phyloP scores from a whole-genome alignment of 1,140 invertebrate genomes.

The Lethrus apterus region DNA sequence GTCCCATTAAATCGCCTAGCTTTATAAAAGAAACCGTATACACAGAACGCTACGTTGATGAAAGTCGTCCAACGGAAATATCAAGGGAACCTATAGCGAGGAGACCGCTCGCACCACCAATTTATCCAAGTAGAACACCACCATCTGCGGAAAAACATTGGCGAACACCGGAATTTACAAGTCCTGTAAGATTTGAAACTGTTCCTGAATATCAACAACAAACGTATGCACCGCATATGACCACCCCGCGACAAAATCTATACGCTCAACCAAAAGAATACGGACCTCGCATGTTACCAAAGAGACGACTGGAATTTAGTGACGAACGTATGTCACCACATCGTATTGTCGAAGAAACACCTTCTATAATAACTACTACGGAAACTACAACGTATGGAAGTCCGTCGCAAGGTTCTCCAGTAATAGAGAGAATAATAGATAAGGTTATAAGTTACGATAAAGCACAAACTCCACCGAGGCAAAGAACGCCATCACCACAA shows the following conservation, averaged over 20 bases:
- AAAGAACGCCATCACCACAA: not conserved
- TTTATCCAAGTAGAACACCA: slow-evolving; percentile 1
- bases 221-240: too few relatives aligned
- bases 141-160: not conserved
- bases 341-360: not conserved
- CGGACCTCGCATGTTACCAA: too few relatives aligned
- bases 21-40: too few relatives aligned
- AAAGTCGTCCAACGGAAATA: too few relatives aligned
- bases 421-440: not conserved
- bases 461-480: not conserved
- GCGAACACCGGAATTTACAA: not conserved
- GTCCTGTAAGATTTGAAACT: not conserved
- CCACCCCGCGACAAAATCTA: not conserved
- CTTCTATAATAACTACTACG: slow-evolving; percentile 5
- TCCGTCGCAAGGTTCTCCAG: not conserved
- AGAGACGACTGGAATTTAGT: slow-evolving; percentile 1
- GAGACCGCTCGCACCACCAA: slow-evolving; percentile 1
- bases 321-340: slow-evolving; percentile 2
- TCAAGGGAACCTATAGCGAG: too few relatives aligned
- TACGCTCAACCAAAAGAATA: not conserved
- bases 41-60: too few relatives aligned
- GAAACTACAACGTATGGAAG: slow-evolving; percentile 7
- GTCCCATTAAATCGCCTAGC: too few relatives aligned
- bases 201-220: too few relatives aligned
- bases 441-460: not conserved